Evolutionary conservation across 1,140 invertebrate genomes (phyloP).

Genomic region (Bombus consobrinus): DNA sequence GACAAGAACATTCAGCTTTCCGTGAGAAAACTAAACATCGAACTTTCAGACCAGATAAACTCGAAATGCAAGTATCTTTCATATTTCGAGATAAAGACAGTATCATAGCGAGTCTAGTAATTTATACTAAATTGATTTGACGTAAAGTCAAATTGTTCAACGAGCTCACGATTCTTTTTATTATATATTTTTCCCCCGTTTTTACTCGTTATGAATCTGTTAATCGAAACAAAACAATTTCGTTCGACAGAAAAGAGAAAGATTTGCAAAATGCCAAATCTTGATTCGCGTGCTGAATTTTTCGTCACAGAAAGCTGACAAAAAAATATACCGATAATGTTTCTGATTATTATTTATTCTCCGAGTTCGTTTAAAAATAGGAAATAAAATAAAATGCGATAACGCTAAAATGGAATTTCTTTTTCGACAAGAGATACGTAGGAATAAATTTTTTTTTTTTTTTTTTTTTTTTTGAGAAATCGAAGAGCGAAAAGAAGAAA

Average conservation of each 20-base stretch:
- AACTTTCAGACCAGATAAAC: not conserved
- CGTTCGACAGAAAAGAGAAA: not conserved
- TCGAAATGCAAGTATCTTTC: not conserved
- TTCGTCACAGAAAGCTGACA: too few relatives aligned
- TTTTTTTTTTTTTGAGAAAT: not conserved
- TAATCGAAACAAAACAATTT: not conserved
- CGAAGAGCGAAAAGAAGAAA: not conserved
- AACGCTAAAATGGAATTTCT: not conserved
- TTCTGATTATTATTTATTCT: not conserved
- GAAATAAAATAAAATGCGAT: not conserved
- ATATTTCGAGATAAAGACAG: not conserved
- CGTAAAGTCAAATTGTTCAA: not conserved
- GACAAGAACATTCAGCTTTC: not conserved
- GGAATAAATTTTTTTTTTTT: not conserved
- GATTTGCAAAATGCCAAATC: too few relatives aligned
- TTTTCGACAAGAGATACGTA: not conserved
- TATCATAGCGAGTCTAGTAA: not conserved
- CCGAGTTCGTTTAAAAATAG: not conserved
- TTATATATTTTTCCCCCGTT: not conserved
- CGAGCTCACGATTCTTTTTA: not conserved
- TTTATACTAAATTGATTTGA: not conserved
- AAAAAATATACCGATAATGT: not conserved
- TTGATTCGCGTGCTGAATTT: too few relatives aligned
- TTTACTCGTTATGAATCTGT: not conserved
- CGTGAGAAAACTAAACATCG: conserved; percentile 3